Evolutionary conservation across 1,140 invertebrate species (phyloP), one percentile per base, ranked within the genome.

Genomic region (Drosophila aff.): DNA sequence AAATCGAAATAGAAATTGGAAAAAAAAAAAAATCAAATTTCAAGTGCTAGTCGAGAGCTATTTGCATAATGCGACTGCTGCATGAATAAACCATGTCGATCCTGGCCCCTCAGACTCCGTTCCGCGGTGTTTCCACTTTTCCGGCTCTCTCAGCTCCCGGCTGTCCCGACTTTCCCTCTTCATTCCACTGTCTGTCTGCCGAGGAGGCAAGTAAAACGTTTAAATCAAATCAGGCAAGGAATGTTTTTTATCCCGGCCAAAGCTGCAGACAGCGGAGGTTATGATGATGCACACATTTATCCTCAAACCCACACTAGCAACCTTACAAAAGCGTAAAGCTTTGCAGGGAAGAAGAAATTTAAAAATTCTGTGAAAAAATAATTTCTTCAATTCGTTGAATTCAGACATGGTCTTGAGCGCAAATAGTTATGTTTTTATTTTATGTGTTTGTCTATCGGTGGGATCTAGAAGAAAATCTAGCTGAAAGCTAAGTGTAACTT

Each of bases 41-140:
- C 76, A 89, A 87, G 83, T 87, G 84, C 71, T 68, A 46, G 44
- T 73, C 67, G 41, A 71, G 73, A 67, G 85, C 74, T 79, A 87
- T 87, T 87, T 87, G 85, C 84, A 87, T 87, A 87, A 87, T 87
- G 84, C 84, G 84, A 76, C 84, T 87, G 84, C 84, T 87, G 84
- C 81, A 87, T 87, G 84, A 87, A 87, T 87, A 87, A 87, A 87
- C 84, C 84, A 87, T 90, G 73, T 89, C 77, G 86, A 72, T 62
- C 36, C 81, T 63, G 44, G 62, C 46, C 68, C 57, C 64, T 38
- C 55, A 61, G 47, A 61, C 64, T 38, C 49, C 60, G 38, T 57
- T 63, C 36, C 69, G 50, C 49, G 79, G 28, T 41, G 28, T 59
- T 43, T 40, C 26, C n/a, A 33, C 47, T 59, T 11, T 46, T 36